Percentiles rank a stretch among this genome's conserved stretches.
Evolutionary conservation across 2,113 vertebrate genomes (phyloP).

Genomic region (Hepsetus odoe): DNA sequence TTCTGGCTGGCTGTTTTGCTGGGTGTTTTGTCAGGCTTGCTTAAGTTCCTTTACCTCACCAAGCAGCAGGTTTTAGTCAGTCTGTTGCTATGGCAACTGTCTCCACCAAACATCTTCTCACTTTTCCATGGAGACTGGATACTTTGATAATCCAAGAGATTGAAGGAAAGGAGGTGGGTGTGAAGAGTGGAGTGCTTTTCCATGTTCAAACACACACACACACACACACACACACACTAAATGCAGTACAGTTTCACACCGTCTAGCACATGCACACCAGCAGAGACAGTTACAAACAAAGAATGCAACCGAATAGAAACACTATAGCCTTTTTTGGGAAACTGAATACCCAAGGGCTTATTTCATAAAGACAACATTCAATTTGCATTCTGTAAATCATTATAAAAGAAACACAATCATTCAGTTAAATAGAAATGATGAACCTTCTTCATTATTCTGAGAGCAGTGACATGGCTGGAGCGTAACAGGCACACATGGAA

Average conservation of each 20-base stretch:
- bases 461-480: neutral
- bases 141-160: constrained; percentile 74
- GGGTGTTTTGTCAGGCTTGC: constrained; percentile 56
- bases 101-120: constrained; percentile 62
- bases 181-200: constrained; percentile 43
- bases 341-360: neutral
- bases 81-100: constrained; percentile 74
- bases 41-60: constrained; percentile 53
- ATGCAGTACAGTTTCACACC: neutral
- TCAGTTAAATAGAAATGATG: neutral
- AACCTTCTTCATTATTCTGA: neutral
- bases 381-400: neutral
- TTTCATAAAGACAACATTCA: neutral
- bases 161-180: constrained; percentile 65
- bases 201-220: constrained; percentile 52
- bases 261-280: neutral
- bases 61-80: constrained; percentile 62
- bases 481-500: neutral
- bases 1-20: constrained; percentile 51
- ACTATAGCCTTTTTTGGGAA: neutral
- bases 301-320: neutral
- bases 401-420: neutral
- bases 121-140: constrained; percentile 70
- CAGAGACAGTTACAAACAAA: neutral
- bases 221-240: neutral